Percentiles rank a stretch among this genome's conserved stretches.
Conservation (phyloP, 2,888 invertebrate species). For the Papilio gigon region DNA sequence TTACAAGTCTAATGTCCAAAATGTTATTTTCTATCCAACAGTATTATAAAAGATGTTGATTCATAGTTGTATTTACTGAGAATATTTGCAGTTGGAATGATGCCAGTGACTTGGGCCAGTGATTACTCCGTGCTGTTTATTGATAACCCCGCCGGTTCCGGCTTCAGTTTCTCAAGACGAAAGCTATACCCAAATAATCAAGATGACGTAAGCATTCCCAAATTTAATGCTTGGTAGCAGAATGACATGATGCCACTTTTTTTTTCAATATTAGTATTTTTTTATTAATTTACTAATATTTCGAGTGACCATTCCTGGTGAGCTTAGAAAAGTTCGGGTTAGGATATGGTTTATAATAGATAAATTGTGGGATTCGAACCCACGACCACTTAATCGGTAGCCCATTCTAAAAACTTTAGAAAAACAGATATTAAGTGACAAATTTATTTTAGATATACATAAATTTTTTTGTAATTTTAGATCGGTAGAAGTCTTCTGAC, state of each 20-base stretch:
- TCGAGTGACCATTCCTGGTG: no score
- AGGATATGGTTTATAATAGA: no score
- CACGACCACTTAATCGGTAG: no score
- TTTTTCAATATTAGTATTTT: no score
- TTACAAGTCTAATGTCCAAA: neutral
- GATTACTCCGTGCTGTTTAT: slow-evolving; percentile 82
- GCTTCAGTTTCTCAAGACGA: slow-evolving; percentile 83
- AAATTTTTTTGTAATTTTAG: slow-evolving; percentile 11
- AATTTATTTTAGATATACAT: neutral
- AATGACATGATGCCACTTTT: no score
- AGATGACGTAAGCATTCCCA: slow-evolving; percentile 70
- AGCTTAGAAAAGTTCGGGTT: no score
- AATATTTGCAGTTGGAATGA: slow-evolving; percentile 66
- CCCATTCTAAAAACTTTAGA: no score
- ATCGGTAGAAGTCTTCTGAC: slow-evolving; percentile 21
- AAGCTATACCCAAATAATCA: slow-evolving; percentile 80
- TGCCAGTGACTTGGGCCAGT: slow-evolving; percentile 69
- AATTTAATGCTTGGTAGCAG: neutral
- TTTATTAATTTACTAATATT: no score
- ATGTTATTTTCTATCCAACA: neutral
- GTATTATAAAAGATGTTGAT: slow-evolving; percentile 33
- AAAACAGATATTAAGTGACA: no score
- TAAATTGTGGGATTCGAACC: no score
- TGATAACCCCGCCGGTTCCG: slow-evolving; percentile 84
- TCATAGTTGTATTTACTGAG: slow-evolving; percentile 67